Evolutionary conservation across 2,113 vertebrate genomes (phyloP).

Genomic region (Halcyon malimbica): DNA sequence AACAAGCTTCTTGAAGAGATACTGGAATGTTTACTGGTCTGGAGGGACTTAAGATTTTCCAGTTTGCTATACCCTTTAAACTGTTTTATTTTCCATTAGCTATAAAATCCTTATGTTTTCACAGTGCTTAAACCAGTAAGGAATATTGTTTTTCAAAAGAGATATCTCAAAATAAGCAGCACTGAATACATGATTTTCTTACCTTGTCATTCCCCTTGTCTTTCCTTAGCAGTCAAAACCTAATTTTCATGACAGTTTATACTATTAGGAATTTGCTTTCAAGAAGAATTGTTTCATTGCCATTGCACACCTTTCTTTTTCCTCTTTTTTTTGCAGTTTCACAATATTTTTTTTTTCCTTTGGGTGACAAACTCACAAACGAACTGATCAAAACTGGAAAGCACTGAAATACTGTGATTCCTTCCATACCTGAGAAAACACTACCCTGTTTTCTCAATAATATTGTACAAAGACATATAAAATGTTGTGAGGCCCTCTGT

Average conservation of each 20-base stretch:
- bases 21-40: slow-evolving; percentile 29
- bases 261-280: background rate
- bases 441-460: background rate
- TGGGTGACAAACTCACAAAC: background rate
- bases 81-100: slow-evolving; percentile 29
- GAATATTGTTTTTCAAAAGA: background rate
- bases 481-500: background rate
- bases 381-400: background rate
- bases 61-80: slow-evolving; percentile 30
- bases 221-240: background rate
- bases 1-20: slow-evolving; percentile 41
- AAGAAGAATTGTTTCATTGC: background rate
- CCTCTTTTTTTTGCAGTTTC: background rate
- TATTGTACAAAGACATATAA: background rate
- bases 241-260: background rate
- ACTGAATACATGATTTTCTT: background rate
- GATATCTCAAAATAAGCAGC: background rate
- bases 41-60: slow-evolving; percentile 27
- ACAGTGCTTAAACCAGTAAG: background rate
- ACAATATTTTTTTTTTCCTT: background rate
- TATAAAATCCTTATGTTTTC: slow-evolving; percentile 38
- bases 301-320: background rate
- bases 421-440: background rate
- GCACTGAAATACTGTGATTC: background rate
- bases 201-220: background rate